Conservation (phyloP, 2,797 vertebrate species). For the Eulemur mongoz region DNA sequence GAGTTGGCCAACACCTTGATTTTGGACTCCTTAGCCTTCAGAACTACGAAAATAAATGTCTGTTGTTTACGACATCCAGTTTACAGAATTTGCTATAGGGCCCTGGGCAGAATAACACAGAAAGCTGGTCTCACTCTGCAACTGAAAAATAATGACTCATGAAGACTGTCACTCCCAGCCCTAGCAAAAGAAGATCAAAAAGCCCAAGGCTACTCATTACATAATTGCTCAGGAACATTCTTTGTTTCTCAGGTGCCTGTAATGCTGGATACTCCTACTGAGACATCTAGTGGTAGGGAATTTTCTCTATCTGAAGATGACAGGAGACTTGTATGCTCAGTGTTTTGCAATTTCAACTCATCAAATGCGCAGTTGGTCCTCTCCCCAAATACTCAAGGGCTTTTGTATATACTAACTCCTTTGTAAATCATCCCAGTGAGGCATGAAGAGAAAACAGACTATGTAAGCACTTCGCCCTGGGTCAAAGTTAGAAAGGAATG, state of each 20-base stretch:
- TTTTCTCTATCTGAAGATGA: not conserved
- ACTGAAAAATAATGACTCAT: not conserved
- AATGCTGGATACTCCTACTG: not conserved
- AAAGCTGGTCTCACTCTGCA: not conserved
- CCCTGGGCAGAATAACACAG: not conserved
- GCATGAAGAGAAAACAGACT: not conserved
- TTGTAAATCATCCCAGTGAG: not conserved
- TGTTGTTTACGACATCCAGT: not conserved
- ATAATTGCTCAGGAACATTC: not conserved
- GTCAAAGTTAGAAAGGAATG: not conserved
- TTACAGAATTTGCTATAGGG: not conserved
- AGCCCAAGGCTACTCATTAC: not conserved
- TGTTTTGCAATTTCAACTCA: not conserved
- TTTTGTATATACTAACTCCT: not conserved
- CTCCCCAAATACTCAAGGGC: not conserved
- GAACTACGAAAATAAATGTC: not conserved
- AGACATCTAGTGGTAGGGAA: not conserved
- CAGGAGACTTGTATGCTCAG: not conserved
- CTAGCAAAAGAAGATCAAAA: slow-evolving; percentile 8
- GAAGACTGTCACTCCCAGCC: not conserved
- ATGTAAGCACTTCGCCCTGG: not conserved
- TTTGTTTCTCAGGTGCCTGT: not conserved
- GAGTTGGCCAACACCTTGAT: not conserved
- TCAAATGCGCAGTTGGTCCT: not conserved
- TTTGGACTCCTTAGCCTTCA: not conserved